phyloP scores from a whole-genome alignment of 2,797 vertebrate species.

The Anisognathus igniventris region DNA sequence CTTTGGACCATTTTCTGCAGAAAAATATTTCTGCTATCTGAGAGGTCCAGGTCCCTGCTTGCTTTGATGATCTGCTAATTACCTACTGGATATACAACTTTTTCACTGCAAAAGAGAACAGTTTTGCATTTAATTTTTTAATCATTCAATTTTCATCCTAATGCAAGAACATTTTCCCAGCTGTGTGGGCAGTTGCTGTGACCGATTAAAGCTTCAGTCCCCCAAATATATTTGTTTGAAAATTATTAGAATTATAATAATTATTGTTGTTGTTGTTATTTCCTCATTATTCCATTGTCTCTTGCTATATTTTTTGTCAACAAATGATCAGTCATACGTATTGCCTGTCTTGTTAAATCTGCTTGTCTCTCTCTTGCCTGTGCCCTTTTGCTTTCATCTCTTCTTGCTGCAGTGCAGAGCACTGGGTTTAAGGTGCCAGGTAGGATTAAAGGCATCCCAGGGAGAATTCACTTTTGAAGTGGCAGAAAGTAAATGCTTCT shows the following conservation, averaged over 20 bases:
- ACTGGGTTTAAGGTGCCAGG: constrained; percentile 52
- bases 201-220: background rate
- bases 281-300: background rate
- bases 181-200: accelerated
- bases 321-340: background rate
- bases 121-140: background rate
- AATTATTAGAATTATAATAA: background rate
- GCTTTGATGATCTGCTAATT: background rate
- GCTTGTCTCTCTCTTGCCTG: constrained; percentile 4
- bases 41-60: background rate
- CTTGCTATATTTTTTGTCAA: background rate
- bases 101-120: background rate
- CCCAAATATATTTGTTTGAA: background rate
- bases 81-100: background rate
- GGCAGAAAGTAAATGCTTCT: constrained; percentile 49
- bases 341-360: constrained; percentile 11
- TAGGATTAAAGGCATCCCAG: constrained; percentile 66
- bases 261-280: background rate
- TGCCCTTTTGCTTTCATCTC: constrained; percentile 46
- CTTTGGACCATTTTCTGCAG: background rate
- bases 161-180: background rate
- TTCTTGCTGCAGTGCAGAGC: constrained; percentile 18
- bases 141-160: background rate
- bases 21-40: background rate
- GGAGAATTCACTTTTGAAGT: constrained; percentile 66